Conservation (phyloP, 2,797 vertebrate genomes). For the Phoeniculus purpureus region DNA sequence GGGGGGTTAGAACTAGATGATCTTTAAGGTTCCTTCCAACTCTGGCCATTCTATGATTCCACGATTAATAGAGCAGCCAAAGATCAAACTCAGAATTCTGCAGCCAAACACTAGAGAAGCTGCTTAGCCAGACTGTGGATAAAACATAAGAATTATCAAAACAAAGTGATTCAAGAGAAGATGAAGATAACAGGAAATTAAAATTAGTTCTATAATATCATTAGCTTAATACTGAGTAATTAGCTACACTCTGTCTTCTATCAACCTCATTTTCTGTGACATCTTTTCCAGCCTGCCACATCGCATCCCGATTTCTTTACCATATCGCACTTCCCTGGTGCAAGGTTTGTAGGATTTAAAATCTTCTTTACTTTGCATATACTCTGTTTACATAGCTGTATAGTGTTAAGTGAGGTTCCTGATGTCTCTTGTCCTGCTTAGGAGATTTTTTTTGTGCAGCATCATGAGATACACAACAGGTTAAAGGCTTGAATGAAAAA, state of each 20-base stretch:
- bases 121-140: neutral
- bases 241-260: neutral
- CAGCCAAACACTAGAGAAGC: neutral
- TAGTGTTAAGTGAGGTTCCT: neutral
- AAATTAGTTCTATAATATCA: neutral
- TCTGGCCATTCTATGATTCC: too few relatives aligned
- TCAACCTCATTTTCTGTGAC: neutral
- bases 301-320: constrained; percentile 36
- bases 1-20: too few relatives aligned
- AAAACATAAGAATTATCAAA: neutral
- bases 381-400: neutral
- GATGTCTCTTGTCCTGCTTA: neutral
- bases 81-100: neutral
- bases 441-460: neutral
- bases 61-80: neutral
- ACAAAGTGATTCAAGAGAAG: neutral
- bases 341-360: constrained; percentile 51
- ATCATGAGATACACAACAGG: neutral
- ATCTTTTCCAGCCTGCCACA: constrained; percentile 22
- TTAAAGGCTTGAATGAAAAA: neutral
- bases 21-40: too few relatives aligned
- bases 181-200: neutral
- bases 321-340: neutral
- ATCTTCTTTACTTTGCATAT: neutral
- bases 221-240: neutral